Base-by-base conservation (phyloP, 37 sponge, comb jelly and placozoan genomes). In the Lycopodina hypogea region DNA sequence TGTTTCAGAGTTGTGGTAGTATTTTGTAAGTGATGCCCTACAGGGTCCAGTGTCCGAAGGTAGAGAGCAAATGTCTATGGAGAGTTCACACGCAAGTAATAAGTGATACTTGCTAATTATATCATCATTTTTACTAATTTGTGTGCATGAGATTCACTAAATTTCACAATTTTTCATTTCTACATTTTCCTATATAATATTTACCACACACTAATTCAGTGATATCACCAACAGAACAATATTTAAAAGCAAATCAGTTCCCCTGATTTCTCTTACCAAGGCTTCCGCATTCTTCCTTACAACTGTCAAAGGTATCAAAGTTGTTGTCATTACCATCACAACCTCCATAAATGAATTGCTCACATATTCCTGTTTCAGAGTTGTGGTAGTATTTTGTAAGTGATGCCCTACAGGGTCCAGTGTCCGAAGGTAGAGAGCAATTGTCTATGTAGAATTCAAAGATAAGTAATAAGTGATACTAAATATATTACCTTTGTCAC, bases 311-410 rank as follows among this genome's bases (percentile, higher is more conserved):
- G 7, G 66, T 64, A 19, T 24, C 0, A 30, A 74, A 82, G 38
- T 66, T 62, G 64, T 82, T 82, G 0, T 26, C 55, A 52, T 82
- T 82, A 30, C 83, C 83, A 1, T 14, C 38, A 30, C 83, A 82
- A 18, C 83, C 83, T 38, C 83, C 83, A 50, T 82, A 82, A 52
- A 65, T 65, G 64, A 82, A 82, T 28, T 29, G n/a, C 56, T 82
- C 83, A 66, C 83, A 82, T 40, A 37, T 34, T 6, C 55, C 66
- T 33, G 51, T 3, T 7, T 50, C 81, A 21, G 53, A 2, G 35
- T 79, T 85, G 75, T 79, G 57, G 69, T 48, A 85, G 35, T 41
- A 85, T 6, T 75, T 24, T 4, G 33, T 41, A 45, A 85, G 7
- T 23, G 0, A 11, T 23, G 40, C 85, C 36, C 72, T 69, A 64